Evolutionary conservation across 2,113 vertebrate species (phyloP), one percentile per base, ranked within the genome.

Genomic region (Euleptes europaea): DNA sequence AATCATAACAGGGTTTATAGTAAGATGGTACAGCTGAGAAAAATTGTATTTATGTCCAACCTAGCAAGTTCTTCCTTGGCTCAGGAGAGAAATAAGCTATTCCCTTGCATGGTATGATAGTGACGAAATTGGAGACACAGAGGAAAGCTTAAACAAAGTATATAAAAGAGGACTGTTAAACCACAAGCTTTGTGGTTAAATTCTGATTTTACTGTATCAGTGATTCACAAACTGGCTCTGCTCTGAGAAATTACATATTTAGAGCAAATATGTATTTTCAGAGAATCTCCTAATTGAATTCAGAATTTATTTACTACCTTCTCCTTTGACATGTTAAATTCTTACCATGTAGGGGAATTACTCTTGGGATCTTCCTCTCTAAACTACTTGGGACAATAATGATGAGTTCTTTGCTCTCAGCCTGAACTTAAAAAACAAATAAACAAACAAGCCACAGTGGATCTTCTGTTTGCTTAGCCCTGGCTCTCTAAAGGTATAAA

Each of bases 381-480:
- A 81, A 93, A 92, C 89, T 91, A 93, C 92, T 91, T 90, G 90
- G 91, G 90, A 84, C 0, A 82, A 81, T 2, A 1, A 89, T 91
- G 88, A 88, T 90, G 89, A 44, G 76, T 91, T 86, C 88, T 93
- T 94, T 95, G 92, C 92, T 92, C 93, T 91, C 93, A 91, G 91
- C 92, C 91, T 94, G 93, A 93, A 88, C 88, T 95, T 93, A 93
- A 94, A 94, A 95, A 92, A 80, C 1, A 28, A 85, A 87, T 91
- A 49, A 49, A 49, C 93, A 91, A 91, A 89, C 87, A 88, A 95
- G 75, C 91, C 92, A 92, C 91, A 84, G 90, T 93, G 90, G 93
- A 94, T 93, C 92, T 90, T 89, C 90, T 91, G 90, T 93, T 89
- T 91, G 89, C 82, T 90, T 91, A 91, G 86, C 88, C 90, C 71